phyloP scores from a whole-genome alignment of 2,888 invertebrate genomes.

The Pyralis farinalis region DNA sequence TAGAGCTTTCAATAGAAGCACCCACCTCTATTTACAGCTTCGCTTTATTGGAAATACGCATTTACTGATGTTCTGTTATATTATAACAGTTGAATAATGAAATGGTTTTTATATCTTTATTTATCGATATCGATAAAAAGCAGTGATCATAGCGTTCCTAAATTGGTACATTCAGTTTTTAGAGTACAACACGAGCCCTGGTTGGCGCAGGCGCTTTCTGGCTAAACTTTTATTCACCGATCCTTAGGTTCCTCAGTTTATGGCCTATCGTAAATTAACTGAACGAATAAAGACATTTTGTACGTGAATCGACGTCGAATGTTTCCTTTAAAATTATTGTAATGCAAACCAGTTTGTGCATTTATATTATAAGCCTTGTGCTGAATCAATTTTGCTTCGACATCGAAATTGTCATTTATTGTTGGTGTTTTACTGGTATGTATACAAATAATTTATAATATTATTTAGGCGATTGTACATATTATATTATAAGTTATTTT shows the following conservation, averaged over 20 bases:
- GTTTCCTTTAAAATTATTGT: conserved; percentile 72
- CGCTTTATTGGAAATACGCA: too few species aligned
- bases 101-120: too few species aligned
- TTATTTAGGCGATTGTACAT: too few species aligned
- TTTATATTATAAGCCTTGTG: conserved; percentile 57
- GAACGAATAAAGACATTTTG: conserved; percentile 73
- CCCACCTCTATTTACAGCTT: too few species aligned
- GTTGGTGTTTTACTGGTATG: too few species aligned
- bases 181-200: conserved; percentile 37
- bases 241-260: conserved; percentile 69
- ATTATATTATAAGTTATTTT: too few species aligned
- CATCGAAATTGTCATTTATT: conserved; percentile 32
- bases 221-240: conserved; percentile 60
- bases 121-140: conserved; percentile 25
- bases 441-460: too few species aligned
- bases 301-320: conserved; percentile 49
- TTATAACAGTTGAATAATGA: too few species aligned
- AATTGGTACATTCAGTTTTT: conserved; percentile 34
- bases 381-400: conserved; percentile 58
- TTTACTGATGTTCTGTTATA: too few species aligned
- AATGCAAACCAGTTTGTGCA: conserved; percentile 52
- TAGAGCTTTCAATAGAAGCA: too few species aligned
- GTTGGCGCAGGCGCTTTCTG: conserved; percentile 47
- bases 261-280: conserved; percentile 61
- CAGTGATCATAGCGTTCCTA: conserved; percentile 1